Evolutionary conservation across 2,888 invertebrate species (phyloP).

Genomic region (Drosophila fulvimacula): DNA sequence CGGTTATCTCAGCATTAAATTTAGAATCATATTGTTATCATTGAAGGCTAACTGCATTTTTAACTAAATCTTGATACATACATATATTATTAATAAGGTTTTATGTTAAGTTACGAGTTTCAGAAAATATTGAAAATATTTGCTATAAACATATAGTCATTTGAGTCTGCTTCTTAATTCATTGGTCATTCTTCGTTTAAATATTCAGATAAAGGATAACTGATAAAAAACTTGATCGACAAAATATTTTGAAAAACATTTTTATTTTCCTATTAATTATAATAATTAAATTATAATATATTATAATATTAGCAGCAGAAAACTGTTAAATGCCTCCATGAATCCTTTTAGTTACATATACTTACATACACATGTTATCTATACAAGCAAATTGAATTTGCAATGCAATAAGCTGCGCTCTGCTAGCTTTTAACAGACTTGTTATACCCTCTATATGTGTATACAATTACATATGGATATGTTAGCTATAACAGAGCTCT

Average conservation of each 20-base stretch:
- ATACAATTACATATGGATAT: no score
- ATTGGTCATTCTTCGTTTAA: not conserved
- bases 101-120: not conserved
- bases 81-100: not conserved
- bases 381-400: not conserved
- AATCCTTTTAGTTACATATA: not conserved
- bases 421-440: conserved; percentile 11
- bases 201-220: no score
- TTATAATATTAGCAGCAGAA: not conserved
- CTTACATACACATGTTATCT: not conserved
- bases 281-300: no score
- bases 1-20: not conserved
- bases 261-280: no score
- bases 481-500: not conserved
- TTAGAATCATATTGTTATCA: conserved; percentile 3
- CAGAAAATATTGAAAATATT: not conserved
- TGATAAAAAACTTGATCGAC: no score
- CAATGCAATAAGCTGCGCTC: not conserved
- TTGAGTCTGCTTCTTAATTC: not conserved
- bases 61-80: not conserved
- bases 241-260: no score
- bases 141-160: not conserved
- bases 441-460: not conserved
- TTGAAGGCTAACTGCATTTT: conserved; percentile 1
- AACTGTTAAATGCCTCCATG: not conserved